Evolutionary conservation across 2,888 invertebrate genomes (phyloP).

Genomic region (Panorpa germanica): DNA sequence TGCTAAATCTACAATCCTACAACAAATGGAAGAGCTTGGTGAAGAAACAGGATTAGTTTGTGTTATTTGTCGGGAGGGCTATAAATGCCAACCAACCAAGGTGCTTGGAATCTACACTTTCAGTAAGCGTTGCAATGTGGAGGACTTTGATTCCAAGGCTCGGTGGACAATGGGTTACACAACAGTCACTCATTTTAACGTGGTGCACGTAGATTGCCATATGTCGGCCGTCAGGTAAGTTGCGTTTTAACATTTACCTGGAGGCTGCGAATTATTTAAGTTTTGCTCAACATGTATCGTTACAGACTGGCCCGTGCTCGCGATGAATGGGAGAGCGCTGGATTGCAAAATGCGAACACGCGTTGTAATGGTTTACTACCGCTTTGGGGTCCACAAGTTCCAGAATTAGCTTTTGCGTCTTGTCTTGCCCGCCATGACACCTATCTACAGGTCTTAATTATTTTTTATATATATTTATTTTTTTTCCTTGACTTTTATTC

Average conservation of each 20-base stretch:
- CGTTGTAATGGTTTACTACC: conserved; percentile 93
- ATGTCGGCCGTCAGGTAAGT: conserved; percentile 71
- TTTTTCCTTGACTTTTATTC: no score
- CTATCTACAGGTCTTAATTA: conserved; percentile 40
- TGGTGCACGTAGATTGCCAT: conserved; percentile 96
- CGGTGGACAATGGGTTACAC: conserved; percentile 78
- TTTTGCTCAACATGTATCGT: conserved; percentile 4
- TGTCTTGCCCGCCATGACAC: conserved; percentile 85
- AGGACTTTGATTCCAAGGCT: conserved; percentile 79
- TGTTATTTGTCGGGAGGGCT: conserved; percentile 95
- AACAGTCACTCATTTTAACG: conserved; percentile 95
- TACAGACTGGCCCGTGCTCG: conserved; percentile 39
- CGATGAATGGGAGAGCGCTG: conserved; percentile 97
- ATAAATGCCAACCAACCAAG: conserved; percentile 86
- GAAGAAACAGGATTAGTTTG: conserved; percentile 93
- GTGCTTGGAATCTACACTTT: conserved; percentile 93
- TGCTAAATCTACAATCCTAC: conserved; percentile 74
- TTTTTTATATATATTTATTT: no score
- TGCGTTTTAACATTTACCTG: conserved; percentile 2
- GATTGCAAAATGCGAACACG: conserved; percentile 94
- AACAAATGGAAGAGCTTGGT: conserved; percentile 86
- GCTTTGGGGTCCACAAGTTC: conserved; percentile 89
- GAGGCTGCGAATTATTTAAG: no score
- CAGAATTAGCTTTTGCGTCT: conserved; percentile 82
- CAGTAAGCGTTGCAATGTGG: conserved; percentile 85